Evolutionary conservation across 2,797 vertebrate species (phyloP), one percentile per base, ranked within the genome.

Genomic region (Falco cherrug): DNA sequence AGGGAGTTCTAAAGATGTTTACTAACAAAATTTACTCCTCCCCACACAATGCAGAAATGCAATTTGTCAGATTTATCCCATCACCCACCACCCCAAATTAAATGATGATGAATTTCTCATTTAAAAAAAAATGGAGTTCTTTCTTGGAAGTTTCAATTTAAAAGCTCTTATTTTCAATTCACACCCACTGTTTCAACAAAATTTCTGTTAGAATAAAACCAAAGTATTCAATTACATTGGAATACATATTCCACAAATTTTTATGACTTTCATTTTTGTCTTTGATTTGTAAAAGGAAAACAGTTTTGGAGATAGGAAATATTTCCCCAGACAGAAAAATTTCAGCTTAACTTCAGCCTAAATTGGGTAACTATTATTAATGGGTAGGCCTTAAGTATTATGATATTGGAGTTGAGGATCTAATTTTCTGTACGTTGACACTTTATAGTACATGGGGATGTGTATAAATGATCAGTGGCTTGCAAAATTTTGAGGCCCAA

Each of bases 351-450:
- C 3, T 50, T 64, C 25, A 53, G 9, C 48, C 8, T 79, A 28
- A 73, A 45, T 12, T 45, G 10, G 6, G 1, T 67, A 56, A 57
- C 5, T 22, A 15, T 53, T 77, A 17, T 35, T 67, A 53, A 59
- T 11, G 10, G 1, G 2, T 57, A 54, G 26, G 9, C 24, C 57
- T 76, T 43, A 87, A 75, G 16, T 60, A 28, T 39, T 18, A 37
- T 5, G n/a, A 6, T 43, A 19, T 1, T 19, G 16, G 39, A 50
- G 35, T 19, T 0, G 0, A 5, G 7, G 3, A 41, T 39, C 26
- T 88, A 10, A 16, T 50, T 79, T 90, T 31, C 57, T 82, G 6
- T 48, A 5, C 14, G 19, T 56, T 12, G 8, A 20, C 50, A 64
- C 20, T 57, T 65, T 29, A 22, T 16, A 35, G 11, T 29, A 8